These are phyloP conservation scores for Muntiacus muntjak DNA, from an alignment of 2,113 vertebrate species.

Conservation along the genomic window DNA sequence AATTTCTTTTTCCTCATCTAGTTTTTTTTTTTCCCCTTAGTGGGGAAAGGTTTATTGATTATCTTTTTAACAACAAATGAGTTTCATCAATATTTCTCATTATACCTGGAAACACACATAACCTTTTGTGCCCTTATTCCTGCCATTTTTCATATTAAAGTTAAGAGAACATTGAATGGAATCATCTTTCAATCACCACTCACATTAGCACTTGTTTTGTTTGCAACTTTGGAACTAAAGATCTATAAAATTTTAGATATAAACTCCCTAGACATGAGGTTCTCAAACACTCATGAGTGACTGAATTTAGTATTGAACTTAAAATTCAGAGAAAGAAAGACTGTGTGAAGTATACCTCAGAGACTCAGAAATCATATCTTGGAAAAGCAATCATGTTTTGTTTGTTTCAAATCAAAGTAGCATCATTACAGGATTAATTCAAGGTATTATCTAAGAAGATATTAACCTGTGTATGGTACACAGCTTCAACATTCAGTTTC, in stretches of 20 bases:
- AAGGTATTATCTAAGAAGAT: slow-evolving; percentile 43
- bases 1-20: not conserved
- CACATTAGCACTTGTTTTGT: not conserved
- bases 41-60: not conserved
- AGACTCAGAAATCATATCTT: not conserved
- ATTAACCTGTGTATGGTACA: slow-evolving; percentile 1
- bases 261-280: not conserved
- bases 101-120: not conserved
- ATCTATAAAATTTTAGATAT: not conserved
- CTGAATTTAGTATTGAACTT: not conserved
- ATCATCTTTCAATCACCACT: not conserved
- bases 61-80: slow-evolving; percentile 17
- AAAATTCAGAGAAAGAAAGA: not conserved
- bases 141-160: not conserved
- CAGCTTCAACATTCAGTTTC: slow-evolving; percentile 44
- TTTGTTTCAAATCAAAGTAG: slow-evolving; percentile 22
- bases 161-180: not conserved
- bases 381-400: not conserved
- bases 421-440: slow-evolving; percentile 25
- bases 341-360: not conserved
- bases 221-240: slow-evolving; percentile 12
- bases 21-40: not conserved
- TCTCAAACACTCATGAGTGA: not conserved
- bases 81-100: not conserved
- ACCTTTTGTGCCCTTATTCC: not conserved